Base-by-base conservation (phyloP, 2,113 vertebrate species). In the Pterocles burchelli region DNA sequence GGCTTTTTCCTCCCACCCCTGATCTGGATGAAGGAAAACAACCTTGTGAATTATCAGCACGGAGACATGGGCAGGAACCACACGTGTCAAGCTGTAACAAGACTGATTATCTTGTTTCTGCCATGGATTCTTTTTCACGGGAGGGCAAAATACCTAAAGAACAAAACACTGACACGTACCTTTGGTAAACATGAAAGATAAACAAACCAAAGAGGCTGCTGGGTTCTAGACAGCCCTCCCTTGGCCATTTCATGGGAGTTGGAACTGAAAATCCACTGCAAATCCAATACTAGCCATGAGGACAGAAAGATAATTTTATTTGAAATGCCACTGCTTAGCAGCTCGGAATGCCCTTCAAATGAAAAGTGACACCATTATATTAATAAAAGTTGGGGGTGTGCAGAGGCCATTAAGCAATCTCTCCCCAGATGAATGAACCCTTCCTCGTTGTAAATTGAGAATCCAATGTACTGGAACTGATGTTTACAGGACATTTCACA, bases 381-480 rank as follows among this genome's bases (percentile, higher is more conserved):
- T 95, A 94, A 95, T 88, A 88, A 89, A 95, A 52, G 96, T 85
- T 58, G 74, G 70, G 77, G 41, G 82, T 45, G 66, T 43, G 26
- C 1, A 62, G 80, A 92, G n/a, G 49, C 71, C 78, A 80, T 91
- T 96, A 89, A 88, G 89, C 89, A 94, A 95, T 93, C 70, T 33
- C 77, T 71, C 81, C 62, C 66, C 91, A 94, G 93, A 87, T 85
- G 93, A 93, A 62, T 85, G 84, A 96, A 82, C 54, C 79, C 67
- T 91, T 75, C 95, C 82, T 79, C 88, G 76, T 54, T 91, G 91
- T 89, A 95, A 95, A 96, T 55, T 94, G 93, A 96, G 93, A 66
- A 76, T 29, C 74, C 85, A 97, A 96, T 82, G 78, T 76, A 85
- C 70, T 58, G 78, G 87, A 95, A 97, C 71, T 79, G 88, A 95